These are phyloP conservation scores for Leptinotarsa tumamoca DNA, from an alignment of 2,888 invertebrate species.

Conservation along the genomic window DNA sequence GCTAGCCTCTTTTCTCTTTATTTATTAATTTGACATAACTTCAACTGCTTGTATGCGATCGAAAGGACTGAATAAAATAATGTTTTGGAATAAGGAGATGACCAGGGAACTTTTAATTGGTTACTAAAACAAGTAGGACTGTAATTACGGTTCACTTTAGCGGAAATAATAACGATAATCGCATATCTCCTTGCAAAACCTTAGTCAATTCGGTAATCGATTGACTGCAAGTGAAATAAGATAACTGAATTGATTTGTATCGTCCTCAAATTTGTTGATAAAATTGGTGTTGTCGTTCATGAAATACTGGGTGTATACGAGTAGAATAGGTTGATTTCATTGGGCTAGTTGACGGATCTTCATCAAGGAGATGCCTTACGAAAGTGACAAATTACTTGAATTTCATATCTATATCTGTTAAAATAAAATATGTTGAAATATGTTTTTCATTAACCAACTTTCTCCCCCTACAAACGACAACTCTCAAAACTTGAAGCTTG, in stretches of 20 bases:
- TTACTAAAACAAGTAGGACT: background rate
- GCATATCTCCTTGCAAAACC: background rate
- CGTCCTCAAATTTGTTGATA: no score
- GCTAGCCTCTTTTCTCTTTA: slow-evolving; percentile 38
- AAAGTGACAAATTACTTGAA: no score
- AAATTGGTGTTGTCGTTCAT: no score
- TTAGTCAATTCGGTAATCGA: background rate
- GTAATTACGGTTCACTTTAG: background rate
- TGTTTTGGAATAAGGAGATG: background rate
- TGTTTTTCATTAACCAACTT: no score
- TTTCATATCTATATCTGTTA: no score
- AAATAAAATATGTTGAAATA: no score
- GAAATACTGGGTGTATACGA: no score
- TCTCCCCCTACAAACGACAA: no score
- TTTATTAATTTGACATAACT: slow-evolving; percentile 38
- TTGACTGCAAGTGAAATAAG: background rate
- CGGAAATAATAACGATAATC: background rate
- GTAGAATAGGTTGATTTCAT: no score
- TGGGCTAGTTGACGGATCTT: no score
- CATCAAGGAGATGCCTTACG: no score
- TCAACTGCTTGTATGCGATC: slow-evolving; percentile 12
- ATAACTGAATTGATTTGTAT: background rate
- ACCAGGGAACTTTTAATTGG: background rate
- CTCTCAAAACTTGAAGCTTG: no score
- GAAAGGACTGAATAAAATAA: slow-evolving; percentile 3